Base-by-base conservation (phyloP, 1,140 invertebrate genomes). In the Fopius arisanus region DNA sequence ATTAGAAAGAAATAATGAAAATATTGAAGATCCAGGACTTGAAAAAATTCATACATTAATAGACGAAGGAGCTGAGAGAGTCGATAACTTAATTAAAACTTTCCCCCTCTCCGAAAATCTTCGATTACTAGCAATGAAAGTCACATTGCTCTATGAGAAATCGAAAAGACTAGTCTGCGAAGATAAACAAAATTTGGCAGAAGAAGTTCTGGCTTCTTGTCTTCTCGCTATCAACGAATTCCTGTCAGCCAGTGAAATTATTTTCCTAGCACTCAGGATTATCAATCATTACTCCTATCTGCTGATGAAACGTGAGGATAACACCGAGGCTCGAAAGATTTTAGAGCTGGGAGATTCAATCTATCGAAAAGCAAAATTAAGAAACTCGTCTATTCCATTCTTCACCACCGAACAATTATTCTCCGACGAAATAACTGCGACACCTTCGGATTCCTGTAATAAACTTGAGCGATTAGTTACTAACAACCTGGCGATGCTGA, bases 401-500 rank as follows among this genome's bases (percentile, higher is more conserved):
- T 78, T 74, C 43, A 78, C 68, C 2, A 78, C 63, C 19, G 79
- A 81, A 9, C 72, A 81, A 62, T 54, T 81, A 9, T 81, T 79
- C 67, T 62, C 62, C 14, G 29, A 63, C 2, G 40, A 75, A 37
- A 16, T 51, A 21, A 26, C 72, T 12, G 12, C 26, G 12, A 6
- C 31, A 3, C 83, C 77, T 31, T 75, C 77, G 16, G 71, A 75
- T 75, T 77, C 72, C 3, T 70, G 66, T 33, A 72, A 68, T 14
- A 89, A 89, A 78, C 83, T 89, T 21, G 88, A 89, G 69, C 86
- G 84, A 76, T 77, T 89, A 2, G 86, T 88, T 9, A 89, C 88
- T 10, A 89, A 87, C 67, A 89, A 89, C 75, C 75, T 89, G 16
- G 86, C 89, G 43, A 89, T 89, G 88, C 82, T 89, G 75, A 86